A percentile compares a stretch with the other conserved stretches of the same genome.
These are phyloP conservation scores for Leptopilina boulardi DNA, from an alignment of 1,140 invertebrate genomes.

Conservation along the genomic window DNA sequence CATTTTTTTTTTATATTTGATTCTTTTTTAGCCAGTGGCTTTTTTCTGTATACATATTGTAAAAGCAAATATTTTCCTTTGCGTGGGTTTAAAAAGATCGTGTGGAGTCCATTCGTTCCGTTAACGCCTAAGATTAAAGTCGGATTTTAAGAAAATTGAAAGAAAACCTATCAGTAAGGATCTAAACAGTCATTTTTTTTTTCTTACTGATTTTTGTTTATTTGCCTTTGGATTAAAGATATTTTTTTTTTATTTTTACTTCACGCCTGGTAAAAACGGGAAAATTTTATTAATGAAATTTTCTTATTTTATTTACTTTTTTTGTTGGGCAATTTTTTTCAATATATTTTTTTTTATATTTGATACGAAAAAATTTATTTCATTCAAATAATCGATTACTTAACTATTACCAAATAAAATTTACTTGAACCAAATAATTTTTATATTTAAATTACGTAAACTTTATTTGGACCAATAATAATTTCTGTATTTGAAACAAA, in stretches of 20 bases:
- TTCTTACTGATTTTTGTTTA: background rate
- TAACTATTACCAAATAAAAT: too few relatives aligned
- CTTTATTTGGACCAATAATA: too few relatives aligned
- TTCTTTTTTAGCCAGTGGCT: background rate
- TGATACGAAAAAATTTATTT: too few relatives aligned
- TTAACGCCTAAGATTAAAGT: slow-evolving; percentile 14
- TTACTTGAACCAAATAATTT: too few relatives aligned
- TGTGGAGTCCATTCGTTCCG: slow-evolving; percentile 30
- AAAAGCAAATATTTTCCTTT: slow-evolving; percentile 56
- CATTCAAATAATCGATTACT: too few relatives aligned
- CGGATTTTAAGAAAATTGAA: background rate
- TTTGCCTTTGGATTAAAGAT: background rate
- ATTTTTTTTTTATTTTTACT: background rate
- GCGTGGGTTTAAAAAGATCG: slow-evolving; percentile 40
- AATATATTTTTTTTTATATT: too few relatives aligned
- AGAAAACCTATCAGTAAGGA: background rate
- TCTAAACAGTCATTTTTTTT: slow-evolving; percentile 5
- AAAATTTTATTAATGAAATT: too few relatives aligned
- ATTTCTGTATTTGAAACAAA: too few relatives aligned
- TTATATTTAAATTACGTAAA: too few relatives aligned
- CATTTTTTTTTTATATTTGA: slow-evolving; percentile 8
- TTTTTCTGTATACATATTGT: background rate
- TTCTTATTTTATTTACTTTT: too few relatives aligned
- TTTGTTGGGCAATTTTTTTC: too few relatives aligned
- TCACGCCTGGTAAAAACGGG: background rate